Evolutionary conservation across 2,113 vertebrate species (phyloP), one percentile per base, ranked within the genome.

Genomic region (Otis tarda): DNA sequence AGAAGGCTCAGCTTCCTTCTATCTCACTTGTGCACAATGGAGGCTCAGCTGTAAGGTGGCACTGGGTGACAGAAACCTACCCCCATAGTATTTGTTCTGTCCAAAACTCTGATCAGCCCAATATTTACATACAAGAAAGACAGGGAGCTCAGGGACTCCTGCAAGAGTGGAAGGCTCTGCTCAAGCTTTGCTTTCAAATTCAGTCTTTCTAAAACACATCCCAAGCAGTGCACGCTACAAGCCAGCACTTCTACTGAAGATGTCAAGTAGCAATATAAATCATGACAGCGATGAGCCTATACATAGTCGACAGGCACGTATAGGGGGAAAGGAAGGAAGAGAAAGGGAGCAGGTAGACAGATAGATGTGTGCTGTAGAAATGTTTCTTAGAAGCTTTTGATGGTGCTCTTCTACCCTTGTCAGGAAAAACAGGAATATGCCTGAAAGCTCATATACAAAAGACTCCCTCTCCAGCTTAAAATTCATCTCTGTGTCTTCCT

Each of bases 321-420:
- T 39, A 78, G 55, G 27, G 37, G 25, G 35, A 94, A 85, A 92
- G 25, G 41, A 45, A 93, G 50, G 56, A 86, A 77, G 84, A 88
- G 73, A 79, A 77, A 76, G 41, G 33, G 68, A 92, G 67, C 53
- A 96, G 89, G 94, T 12, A 95, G 76, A 90, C 69, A 83, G 53
- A 92, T n/a, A 95, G 53, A 60, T 74, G 55, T 27, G 35, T 76
- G 39, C 60, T 71, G 45, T 43, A 86, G 89, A 91, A 95, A 93
- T 74, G 87, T 90, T 94, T 94, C 92, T 94, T 63, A 73, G 79
- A 92, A 92, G 70, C 49, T 68, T 96, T 90, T 96, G 92, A 83
- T 1, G 6, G 57, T 86, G 61, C 59, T 92, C 52, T 43, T 96
- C 86, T 91, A 28, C 61, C 90, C 92, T 93, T 94, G 83, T 95